phyloP scores from a whole-genome alignment of 1,140 invertebrate genomes.

The Gryllus bimaculatus region DNA sequence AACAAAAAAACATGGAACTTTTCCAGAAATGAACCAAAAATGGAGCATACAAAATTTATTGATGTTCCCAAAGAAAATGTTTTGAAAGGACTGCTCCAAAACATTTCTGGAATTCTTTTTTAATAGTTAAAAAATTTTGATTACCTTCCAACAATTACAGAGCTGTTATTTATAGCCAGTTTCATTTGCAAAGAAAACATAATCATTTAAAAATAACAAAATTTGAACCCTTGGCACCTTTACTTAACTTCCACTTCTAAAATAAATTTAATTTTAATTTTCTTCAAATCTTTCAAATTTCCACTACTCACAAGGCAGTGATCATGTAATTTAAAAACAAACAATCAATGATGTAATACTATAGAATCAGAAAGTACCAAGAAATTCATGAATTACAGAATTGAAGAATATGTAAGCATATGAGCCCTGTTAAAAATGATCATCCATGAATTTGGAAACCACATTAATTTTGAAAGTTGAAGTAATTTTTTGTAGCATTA shows the following conservation, averaged over 20 bases:
- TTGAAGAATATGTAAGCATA: no score
- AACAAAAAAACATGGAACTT: no score
- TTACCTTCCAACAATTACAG: background rate
- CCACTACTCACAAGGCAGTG: background rate
- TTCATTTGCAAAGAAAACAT: background rate
- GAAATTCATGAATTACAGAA: background rate
- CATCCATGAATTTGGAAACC: no score
- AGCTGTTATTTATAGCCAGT: background rate
- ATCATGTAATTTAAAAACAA: background rate
- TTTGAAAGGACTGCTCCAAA: no score
- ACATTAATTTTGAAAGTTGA: no score
- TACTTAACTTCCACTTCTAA: background rate
- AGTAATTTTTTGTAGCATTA: no score
- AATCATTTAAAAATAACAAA: background rate
- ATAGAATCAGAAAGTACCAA: background rate
- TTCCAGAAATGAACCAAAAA: no score
- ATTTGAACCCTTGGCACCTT: background rate
- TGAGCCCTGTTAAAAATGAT: no score
- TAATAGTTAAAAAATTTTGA: background rate
- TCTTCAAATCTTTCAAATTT: background rate
- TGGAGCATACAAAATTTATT: no score
- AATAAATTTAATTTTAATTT: background rate
- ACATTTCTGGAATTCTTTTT: no score
- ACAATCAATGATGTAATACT: background rate
- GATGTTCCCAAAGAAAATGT: no score